Base-by-base conservation (phyloP, 2,888 invertebrate genomes). In the Therioaphis trifolii region DNA sequence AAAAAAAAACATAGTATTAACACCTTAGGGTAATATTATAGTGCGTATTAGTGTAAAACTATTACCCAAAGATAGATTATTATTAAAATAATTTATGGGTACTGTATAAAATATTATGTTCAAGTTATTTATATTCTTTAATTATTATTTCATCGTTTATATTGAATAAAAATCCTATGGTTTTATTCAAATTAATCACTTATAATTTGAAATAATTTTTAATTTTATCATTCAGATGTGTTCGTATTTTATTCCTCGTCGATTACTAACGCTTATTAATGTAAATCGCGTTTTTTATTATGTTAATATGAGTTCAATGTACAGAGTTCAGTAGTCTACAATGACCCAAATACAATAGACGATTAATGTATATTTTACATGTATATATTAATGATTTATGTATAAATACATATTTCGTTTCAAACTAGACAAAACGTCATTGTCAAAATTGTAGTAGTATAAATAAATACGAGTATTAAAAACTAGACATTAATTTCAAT, bases 221-320 rank as follows among this genome's bases (percentile, higher is more conserved):
- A 52, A 72, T n/a, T 24, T 61, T 61, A 74, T 75, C 69, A 61
- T 75, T 61, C 7, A 75, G 43, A 75, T 24, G 14, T 21, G 35
- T 40, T 74, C 15, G 55, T 77, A 63, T 21, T 77, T 66, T 49
- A 49, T 21, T 49, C 18, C n/a, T 27, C 29, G 21, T 29, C 21
- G 15, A 77, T 77, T 66, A 66, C 55, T 49, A 49, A 63, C 35
- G 29, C 29, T 21, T 66, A 66, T 77, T 49, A 35, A 77, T 77
- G 29, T 66, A 43, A 52, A 27, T 61, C 43, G 40, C 21, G 7
- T 27, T 75, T 75, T 75, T 35, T 14, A 43, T 75, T 61, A 75
- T 75, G 58, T 74, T 75, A n/a, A 61, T 75, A 74, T 18, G 58
- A 75, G 75, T 58, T 55, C 55, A 58, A 74, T 12, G 75, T 75